phyloP scores from a whole-genome alignment of 23 tunicate species.

The Halocynthia aurantium region DNA sequence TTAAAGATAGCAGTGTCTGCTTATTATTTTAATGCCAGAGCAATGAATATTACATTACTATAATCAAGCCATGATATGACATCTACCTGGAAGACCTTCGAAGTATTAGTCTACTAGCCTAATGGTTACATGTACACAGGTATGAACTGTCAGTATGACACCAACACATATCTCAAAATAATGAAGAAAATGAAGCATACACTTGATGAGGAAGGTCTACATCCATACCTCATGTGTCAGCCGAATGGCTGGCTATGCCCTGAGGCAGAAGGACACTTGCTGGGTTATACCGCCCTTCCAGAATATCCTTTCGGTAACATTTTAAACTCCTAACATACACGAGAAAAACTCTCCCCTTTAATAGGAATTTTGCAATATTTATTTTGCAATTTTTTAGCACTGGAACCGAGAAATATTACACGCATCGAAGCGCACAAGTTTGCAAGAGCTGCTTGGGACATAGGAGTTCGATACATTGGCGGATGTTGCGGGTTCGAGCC shows the following conservation, averaged over 20 bases:
- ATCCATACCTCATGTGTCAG: slow-evolving; percentile 16
- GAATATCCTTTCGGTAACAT: slow-evolving; percentile 22
- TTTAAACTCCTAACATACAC: background rate
- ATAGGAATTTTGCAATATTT: background rate
- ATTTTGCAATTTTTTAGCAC: slow-evolving; percentile 22
- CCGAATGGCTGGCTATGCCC: slow-evolving; percentile 7
- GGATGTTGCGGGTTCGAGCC: slow-evolving; percentile 94
- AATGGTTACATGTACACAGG: background rate
- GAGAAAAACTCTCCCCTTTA: background rate
- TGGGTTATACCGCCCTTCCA: slow-evolving; percentile 18
- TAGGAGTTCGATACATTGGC: slow-evolving; percentile 79
- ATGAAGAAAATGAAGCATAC: slow-evolving; percentile 7
- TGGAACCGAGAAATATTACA: slow-evolving; percentile 50
- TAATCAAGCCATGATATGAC: too few species aligned
- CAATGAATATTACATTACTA: too few species aligned
- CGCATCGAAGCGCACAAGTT: slow-evolving; percentile 61
- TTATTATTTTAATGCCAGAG: too few species aligned
- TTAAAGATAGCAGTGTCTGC: too few species aligned
- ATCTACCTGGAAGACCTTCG: too few species aligned
- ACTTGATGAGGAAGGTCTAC: background rate
- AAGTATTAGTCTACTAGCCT: too few species aligned
- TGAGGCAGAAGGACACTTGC: background rate
- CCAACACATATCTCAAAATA: slow-evolving; percentile 10
- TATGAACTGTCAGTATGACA: slow-evolving; percentile 13
- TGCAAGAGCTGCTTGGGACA: slow-evolving; percentile 63